phyloP scores from a whole-genome alignment of 2,797 vertebrate species.

The Hyperoplus lanceolatus region DNA sequence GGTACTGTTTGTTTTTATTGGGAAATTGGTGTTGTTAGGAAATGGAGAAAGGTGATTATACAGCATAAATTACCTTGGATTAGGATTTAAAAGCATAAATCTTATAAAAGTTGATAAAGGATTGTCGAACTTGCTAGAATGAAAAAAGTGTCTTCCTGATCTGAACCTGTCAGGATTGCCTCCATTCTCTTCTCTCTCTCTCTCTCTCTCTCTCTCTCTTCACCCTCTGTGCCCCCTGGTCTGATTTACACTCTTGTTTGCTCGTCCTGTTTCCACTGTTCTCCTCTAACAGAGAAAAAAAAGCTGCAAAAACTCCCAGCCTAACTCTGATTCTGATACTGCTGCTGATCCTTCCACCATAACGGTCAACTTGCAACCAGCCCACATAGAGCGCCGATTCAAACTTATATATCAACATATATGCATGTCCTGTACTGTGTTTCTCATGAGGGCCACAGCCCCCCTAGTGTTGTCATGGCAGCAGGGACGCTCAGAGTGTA shows the following conservation, averaged over 20 bases:
- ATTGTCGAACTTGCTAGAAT: too few relatives aligned
- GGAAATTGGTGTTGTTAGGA: not conserved
- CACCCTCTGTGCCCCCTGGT: constrained; percentile 49
- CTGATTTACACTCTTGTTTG: constrained; percentile 67
- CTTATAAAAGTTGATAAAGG: constrained; percentile 1
- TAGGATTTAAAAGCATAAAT: not conserved
- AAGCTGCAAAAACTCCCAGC: constrained; percentile 22
- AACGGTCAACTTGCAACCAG: constrained; percentile 20
- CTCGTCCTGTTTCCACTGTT: constrained; percentile 60
- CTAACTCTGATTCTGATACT: constrained; percentile 14
- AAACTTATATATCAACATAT: constrained; percentile 38
- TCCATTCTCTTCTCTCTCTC: constrained; percentile 3
- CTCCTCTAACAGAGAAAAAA: constrained; percentile 32
- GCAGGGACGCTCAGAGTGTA: constrained; percentile 22
- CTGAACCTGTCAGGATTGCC: constrained; percentile 11
- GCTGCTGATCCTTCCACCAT: constrained; percentile 6
- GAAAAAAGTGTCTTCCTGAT: constrained; percentile 21
- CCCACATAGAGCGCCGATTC: constrained; percentile 18
- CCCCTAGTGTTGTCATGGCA: constrained; percentile 37
- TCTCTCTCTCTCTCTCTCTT: constrained; percentile 8
- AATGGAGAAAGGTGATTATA: not conserved
- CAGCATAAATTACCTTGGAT: not conserved
- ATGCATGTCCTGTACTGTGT: constrained; percentile 24
- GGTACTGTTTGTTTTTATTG: not conserved
- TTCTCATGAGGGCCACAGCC: constrained; percentile 30